These are phyloP conservation scores for Centrocercus urophasianus DNA, from an alignment of 2,113 vertebrate species.

Conservation along the genomic window DNA sequence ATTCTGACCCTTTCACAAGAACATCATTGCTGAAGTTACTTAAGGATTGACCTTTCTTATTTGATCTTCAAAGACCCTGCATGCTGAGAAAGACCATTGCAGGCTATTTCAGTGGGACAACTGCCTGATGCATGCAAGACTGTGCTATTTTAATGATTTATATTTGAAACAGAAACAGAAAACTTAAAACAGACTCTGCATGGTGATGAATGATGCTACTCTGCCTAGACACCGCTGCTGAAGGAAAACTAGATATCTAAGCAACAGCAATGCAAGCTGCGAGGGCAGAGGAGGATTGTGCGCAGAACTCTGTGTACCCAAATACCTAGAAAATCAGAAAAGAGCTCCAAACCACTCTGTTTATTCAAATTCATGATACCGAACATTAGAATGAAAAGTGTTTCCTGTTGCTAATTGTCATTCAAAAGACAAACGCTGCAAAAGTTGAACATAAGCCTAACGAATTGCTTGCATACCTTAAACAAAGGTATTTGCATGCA, in stretches of 20 bases:
- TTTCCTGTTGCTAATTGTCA: slow-evolving; percentile 17
- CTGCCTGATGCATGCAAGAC: slow-evolving; percentile 59
- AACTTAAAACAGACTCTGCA: slow-evolving; percentile 64
- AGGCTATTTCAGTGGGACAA: slow-evolving; percentile 61
- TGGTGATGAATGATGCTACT: slow-evolving; percentile 59
- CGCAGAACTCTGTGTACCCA: neutral
- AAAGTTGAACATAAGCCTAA: neutral
- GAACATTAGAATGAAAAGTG: slow-evolving; percentile 2
- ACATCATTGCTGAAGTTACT: slow-evolving; percentile 57
- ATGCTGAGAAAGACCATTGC: slow-evolving; percentile 60
- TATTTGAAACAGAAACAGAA: slow-evolving; percentile 71
- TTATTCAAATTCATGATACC: neutral
- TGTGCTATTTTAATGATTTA: slow-evolving; percentile 66
- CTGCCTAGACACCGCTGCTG: slow-evolving; percentile 55
- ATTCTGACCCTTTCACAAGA: slow-evolving; percentile 50
- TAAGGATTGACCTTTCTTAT: slow-evolving; percentile 61
- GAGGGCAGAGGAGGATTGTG: neutral
- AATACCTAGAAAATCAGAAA: neutral
- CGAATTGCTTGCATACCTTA: neutral
- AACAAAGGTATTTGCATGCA: neutral
- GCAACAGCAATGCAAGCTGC: neutral
- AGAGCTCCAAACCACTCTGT: neutral
- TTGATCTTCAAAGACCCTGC: slow-evolving; percentile 75
- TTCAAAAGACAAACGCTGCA: neutral
- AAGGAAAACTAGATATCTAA: slow-evolving; percentile 43